Base-by-base conservation (phyloP, 2,888 invertebrate genomes). In the Agrotis segetum region DNA sequence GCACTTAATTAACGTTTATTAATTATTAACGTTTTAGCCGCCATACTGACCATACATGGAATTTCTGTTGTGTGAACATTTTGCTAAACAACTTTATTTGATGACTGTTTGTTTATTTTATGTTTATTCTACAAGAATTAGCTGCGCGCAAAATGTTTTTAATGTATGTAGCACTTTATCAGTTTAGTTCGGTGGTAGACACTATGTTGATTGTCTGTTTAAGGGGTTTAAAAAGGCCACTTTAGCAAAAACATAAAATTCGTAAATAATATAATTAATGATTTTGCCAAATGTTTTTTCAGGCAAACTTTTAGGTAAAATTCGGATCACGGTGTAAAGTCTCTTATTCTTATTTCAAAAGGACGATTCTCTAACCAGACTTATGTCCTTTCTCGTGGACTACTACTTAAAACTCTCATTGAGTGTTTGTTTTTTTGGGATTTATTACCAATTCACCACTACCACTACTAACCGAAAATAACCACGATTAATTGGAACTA, bases 1-100 rank as follows among this genome's bases (percentile, higher is more conserved):
- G 63, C 71, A 83, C 66, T 64, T 79, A 79, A 85, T 84, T 83
- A 79, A 84, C 74, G 71, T 79, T 85, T 79, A 84, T 83, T 83
- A 81, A 85, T 83, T 84, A 83, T 74, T 76, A 67, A 72, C 66
- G 67, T 79, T 83, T 82, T 75, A 71, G 56, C 52, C 24, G 50
- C 78, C 65, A 44, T 69, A 63, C 17, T 71, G 19, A 34, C 73
- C 65, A 24, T 79, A 63, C 11, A 79, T 52, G 69, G 67, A 69
- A n/a, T 70, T 79, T 83, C 65, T 60, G 76, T 50, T 60, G 59
- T 68, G 50, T 55, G 44, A 74, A 79, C 72, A 69, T 56, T 73
- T 73, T 70, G 59, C 29, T 62, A 17, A 61, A 74, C 71, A 47
- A 77, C 46, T 77, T 40, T 50, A 71, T 74, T 77, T 71, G 34